Evolutionary conservation across 2,888 invertebrate species (phyloP), one percentile per base, ranked within the genome.

Genomic region (Apodemia mormo): DNA sequence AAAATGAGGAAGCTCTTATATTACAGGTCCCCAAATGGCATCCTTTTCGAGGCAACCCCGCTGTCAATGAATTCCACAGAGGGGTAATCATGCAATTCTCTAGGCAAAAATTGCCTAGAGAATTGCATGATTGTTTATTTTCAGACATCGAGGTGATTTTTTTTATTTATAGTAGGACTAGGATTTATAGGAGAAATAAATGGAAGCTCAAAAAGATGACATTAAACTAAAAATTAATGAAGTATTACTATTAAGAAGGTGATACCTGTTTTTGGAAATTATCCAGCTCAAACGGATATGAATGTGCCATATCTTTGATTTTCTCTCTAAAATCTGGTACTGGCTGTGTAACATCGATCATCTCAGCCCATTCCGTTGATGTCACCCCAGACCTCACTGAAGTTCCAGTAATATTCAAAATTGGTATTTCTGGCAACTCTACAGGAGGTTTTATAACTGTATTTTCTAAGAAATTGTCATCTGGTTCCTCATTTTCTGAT

Each of bases 251-350:
- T 52, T 6, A 45, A 52, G n/a, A 52, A n/a, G n/a, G 6, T n/a
- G 1, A 52, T 29, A 94, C 95, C 89, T 97, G 97, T 89, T 99
- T 99, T 85, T 99, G 99, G 85, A 99, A 99, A 37, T 95, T 97
- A 87, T 99, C 99, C 81, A 99, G 93, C 80, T 98, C 97, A 89
- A 99, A 99, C 1, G 96, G 96, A 88, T 96, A 98, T 72, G 94
- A 95, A 81, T 96, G 96, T 0, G 99, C 99, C 92, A 97, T 96
- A 73, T 96, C 95, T 5, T 97, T 97, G 71, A 98, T 95, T 80
- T 94, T 94, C 77, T 97, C 95, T 67, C 96, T 94, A 81, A 98
- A 98, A 84, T 98, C 96, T 1, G 93, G 94, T 0, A 98, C 96
- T 0, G 98, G 97, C 68, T 95, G 94, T 0, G 96, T 95, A 0